Percentiles rank a stretch among this genome's conserved stretches.
Evolutionary conservation across 2,888 invertebrate genomes (phyloP).

Genomic region (Heliconius hortense): DNA sequence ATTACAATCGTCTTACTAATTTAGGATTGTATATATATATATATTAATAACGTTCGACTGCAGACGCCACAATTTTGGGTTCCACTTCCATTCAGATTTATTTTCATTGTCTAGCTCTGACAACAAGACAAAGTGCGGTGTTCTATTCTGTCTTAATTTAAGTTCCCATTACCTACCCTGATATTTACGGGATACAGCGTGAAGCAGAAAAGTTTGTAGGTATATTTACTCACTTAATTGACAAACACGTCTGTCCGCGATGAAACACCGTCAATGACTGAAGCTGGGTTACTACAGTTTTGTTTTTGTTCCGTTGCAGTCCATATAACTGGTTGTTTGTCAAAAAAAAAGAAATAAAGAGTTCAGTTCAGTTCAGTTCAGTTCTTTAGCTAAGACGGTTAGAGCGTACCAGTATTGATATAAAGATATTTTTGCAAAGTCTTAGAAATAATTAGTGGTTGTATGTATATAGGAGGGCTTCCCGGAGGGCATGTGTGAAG

Average conservation of each 20-base stretch:
- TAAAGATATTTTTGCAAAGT: no score
- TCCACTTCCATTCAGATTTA: neutral
- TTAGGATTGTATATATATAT: no score
- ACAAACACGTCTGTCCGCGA: conserved; percentile 1
- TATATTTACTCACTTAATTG: neutral
- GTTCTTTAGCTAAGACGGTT: no score
- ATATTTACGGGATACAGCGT: neutral
- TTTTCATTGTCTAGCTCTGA: neutral
- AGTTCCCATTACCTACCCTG: neutral
- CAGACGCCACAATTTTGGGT: neutral
- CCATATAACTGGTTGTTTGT: conserved; percentile 3
- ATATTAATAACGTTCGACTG: no score
- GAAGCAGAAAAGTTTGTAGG: neutral
- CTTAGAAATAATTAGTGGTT: no score
- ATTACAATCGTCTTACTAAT: no score
- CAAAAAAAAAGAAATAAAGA: neutral
- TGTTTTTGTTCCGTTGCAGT: neutral
- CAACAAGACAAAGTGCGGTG: neutral
- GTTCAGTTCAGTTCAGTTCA: no score
- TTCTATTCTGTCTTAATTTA: neutral
- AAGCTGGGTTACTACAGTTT: neutral
- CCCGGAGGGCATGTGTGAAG: no score
- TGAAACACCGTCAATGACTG: conserved; percentile 26
- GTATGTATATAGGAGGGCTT: no score
- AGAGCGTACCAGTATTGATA: no score